These are phyloP conservation scores for Tetragnatha versicolor DNA, from an alignment of 1,140 invertebrate species.

Conservation along the genomic window DNA sequence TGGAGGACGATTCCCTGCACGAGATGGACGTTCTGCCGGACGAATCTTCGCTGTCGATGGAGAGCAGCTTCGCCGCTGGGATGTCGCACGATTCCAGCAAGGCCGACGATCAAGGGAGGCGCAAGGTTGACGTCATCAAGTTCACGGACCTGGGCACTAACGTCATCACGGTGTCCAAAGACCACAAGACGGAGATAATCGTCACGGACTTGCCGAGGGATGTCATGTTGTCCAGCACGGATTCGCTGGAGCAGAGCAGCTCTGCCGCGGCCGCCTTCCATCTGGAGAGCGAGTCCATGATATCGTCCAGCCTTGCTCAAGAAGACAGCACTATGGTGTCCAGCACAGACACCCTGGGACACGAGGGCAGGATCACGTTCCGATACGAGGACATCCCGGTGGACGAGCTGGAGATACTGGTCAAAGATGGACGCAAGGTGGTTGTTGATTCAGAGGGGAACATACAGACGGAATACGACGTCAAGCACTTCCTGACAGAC, in stretches of 20 bases:
- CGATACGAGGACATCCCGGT: constrained; percentile 42
- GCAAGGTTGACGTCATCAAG: not conserved
- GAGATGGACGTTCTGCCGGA: constrained; percentile 52
- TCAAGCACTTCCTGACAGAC: constrained; percentile 14
- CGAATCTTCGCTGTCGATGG: constrained; percentile 41
- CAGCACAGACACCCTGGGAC: constrained; percentile 73
- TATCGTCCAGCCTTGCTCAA: constrained; percentile 82
- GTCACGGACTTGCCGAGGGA: constrained; percentile 60
- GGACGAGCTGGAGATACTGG: constrained; percentile 36
- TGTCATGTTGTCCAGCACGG: constrained; percentile 73
- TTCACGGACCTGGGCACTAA: not conserved
- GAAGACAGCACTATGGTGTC: constrained; percentile 78
- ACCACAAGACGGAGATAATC: constrained; percentile 4
- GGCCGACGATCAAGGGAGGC: not conserved
- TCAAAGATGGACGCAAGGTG: constrained; percentile 29
- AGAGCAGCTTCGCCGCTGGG: constrained; percentile 40
- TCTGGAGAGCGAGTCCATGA: constrained; percentile 80
- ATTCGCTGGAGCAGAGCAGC: constrained; percentile 72
- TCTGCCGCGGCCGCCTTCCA: constrained; percentile 84
- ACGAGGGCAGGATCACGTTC: constrained; percentile 57
- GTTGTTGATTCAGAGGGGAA: constrained; percentile 51
- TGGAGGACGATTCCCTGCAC: constrained; percentile 57
- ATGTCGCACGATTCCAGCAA: constrained; percentile 28
- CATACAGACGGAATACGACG: constrained; percentile 39
- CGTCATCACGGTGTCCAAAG: not conserved